A percentile compares a stretch with the other conserved stretches of the same genome.
These are phyloP conservation scores for Rotaria macrura DNA, from an alignment of 2,888 invertebrate genomes.

Conservation along the genomic window DNA sequence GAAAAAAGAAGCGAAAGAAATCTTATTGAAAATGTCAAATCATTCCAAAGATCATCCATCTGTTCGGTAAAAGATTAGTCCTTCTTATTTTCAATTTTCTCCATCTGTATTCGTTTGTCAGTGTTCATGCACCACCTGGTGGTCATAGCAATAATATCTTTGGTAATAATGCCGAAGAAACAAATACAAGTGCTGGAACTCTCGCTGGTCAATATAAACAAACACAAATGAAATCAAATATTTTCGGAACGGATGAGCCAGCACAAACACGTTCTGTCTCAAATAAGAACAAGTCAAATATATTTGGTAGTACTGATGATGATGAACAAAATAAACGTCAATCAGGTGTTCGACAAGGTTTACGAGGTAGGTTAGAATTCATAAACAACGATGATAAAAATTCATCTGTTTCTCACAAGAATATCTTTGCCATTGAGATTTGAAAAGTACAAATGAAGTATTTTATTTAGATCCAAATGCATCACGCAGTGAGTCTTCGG, in stretches of 20 bases:
- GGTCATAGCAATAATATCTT: constrained; percentile 6
- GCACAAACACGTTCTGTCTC: not conserved
- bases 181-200: too few relatives aligned
- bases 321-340: not conserved
- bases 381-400: not conserved
- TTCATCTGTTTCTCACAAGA: not conserved
- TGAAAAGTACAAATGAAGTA: not conserved
- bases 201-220: not conserved
- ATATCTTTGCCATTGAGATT: not conserved
- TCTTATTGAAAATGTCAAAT: not conserved
- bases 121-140: not conserved
- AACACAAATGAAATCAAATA: constrained; percentile 1
- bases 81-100: not conserved
- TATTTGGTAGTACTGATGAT: not conserved
- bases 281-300: constrained; percentile 1
- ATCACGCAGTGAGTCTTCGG: not conserved
- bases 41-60: not conserved
- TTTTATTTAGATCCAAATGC: constrained; percentile 18
- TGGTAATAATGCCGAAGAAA: not conserved
- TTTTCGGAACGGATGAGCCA: not conserved
- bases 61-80: not conserved
- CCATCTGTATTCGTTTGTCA: not conserved
- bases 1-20: too few relatives aligned
- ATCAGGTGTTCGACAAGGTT: not conserved
- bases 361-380: not conserved